phyloP scores from a whole-genome alignment of 2,797 vertebrate genomes.

The Phrynocephalus guinanensis region DNA sequence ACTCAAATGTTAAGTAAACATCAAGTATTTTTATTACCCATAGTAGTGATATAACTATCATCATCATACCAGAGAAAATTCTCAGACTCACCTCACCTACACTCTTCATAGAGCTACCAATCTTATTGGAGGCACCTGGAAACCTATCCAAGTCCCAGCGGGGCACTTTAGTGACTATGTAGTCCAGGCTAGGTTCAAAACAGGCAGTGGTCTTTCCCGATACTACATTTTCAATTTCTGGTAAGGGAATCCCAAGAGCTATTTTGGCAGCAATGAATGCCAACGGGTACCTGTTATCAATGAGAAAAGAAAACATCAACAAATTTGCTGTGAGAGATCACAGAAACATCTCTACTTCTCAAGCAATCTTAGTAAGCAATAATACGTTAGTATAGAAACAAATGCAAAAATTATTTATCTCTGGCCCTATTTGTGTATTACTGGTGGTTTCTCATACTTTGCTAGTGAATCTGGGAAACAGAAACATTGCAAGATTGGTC shows the following conservation, averaged over 20 bases:
- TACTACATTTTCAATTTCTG: constrained; percentile 92
- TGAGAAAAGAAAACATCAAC: background rate
- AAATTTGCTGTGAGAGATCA: background rate
- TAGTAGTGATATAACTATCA: no score
- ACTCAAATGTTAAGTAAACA: background rate
- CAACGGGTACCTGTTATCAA: constrained; percentile 86
- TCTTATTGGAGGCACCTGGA: constrained; percentile 86
- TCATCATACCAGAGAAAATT: background rate
- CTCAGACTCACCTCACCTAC: constrained; percentile 90
- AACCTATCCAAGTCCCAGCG: constrained; percentile 96
- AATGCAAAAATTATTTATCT: no score
- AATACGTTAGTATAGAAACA: background rate
- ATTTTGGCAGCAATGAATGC: constrained; percentile 96
- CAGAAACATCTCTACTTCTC: background rate
- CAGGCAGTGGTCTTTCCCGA: constrained; percentile 93
- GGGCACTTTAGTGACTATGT: constrained; percentile 94
- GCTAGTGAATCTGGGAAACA: no score
- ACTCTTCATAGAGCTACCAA: constrained; percentile 96
- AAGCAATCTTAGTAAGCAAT: background rate
- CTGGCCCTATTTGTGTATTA: no score
- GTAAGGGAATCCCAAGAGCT: constrained; percentile 91
- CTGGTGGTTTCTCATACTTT: no score
- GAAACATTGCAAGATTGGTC: no score
- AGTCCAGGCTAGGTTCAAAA: constrained; percentile 95
- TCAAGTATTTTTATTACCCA: background rate